A percentile compares a stretch with the other conserved stretches of the same genome.
Conservation (phyloP, 2,113 vertebrate species). For the Apodemus speciosus region DNA sequence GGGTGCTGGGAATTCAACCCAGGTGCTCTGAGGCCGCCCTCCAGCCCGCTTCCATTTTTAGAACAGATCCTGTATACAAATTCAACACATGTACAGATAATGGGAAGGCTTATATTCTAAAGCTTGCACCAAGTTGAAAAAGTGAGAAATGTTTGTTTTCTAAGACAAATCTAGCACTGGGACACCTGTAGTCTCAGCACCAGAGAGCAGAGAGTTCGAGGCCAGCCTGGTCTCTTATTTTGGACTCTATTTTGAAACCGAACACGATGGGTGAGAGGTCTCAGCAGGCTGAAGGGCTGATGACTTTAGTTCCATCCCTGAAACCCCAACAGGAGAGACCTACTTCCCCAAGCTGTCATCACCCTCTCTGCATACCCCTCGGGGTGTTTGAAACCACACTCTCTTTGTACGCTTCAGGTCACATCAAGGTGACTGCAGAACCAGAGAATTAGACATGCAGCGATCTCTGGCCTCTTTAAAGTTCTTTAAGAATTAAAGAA, state of each 20-base stretch:
- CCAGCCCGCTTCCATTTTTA: not conserved
- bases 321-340: not conserved
- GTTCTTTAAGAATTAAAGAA: too few relatives aligned
- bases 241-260: not conserved
- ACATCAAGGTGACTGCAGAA: too few relatives aligned
- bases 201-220: not conserved
- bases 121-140: slow-evolving; percentile 26
- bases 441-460: too few relatives aligned
- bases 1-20: not conserved
- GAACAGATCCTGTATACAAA: not conserved
- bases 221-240: not conserved
- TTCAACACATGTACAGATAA: not conserved
- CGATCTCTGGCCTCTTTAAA: too few relatives aligned
- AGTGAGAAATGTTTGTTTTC: slow-evolving; percentile 34
- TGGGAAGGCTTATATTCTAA: not conserved
- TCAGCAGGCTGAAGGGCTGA: not conserved
- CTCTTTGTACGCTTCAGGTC: too few relatives aligned
- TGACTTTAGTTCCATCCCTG: not conserved
- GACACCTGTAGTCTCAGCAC: too few relatives aligned
- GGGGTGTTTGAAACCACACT: too few relatives aligned
- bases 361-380: too few relatives aligned
- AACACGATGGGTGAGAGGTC: not conserved
- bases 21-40: not conserved
- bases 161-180: not conserved
- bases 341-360: not conserved